These are phyloP conservation scores for Chelon auratus DNA, from an alignment of 2,797 vertebrate genomes.

Conservation along the genomic window DNA sequence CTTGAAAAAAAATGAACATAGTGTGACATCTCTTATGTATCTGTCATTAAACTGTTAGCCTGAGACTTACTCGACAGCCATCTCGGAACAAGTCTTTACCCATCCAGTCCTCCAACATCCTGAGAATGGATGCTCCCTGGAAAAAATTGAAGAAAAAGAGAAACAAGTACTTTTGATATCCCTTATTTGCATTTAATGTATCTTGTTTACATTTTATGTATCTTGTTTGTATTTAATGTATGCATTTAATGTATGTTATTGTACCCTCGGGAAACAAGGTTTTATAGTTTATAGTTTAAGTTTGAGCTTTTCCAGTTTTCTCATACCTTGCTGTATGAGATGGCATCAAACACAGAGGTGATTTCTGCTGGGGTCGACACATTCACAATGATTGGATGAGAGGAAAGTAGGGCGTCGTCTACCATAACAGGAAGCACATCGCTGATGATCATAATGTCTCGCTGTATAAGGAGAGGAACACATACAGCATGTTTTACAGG, in stretches of 20 bases:
- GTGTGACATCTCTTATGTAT: neutral
- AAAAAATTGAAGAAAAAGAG: neutral
- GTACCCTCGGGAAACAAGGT: neutral
- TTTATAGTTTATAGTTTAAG: neutral
- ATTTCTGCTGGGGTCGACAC: slow-evolving; percentile 94
- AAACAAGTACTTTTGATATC: no score
- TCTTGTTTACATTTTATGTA: neutral
- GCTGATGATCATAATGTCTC: slow-evolving; percentile 90
- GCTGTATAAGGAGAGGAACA: slow-evolving; percentile 72
- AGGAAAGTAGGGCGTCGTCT: slow-evolving; percentile 92
- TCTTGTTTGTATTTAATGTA: neutral
- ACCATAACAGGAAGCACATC: slow-evolving; percentile 94
- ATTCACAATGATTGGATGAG: slow-evolving; percentile 90
- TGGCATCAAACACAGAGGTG: slow-evolving; percentile 96
- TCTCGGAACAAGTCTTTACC: slow-evolving; percentile 87
- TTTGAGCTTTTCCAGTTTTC: neutral
- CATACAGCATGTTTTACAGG: neutral
- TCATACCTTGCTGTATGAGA: slow-evolving; percentile 96
- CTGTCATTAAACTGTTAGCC: neutral
- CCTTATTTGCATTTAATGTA: no score
- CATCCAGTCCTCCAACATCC: slow-evolving; percentile 95
- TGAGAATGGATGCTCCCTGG: slow-evolving; percentile 94
- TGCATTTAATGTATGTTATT: no score
- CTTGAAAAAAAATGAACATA: no score
- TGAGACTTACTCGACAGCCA: slow-evolving; percentile 89